Percentiles rank a stretch among this genome's conserved stretches.
These are phyloP conservation scores for Camponotus floridanus DNA, from an alignment of 1,140 invertebrate species.

Conservation along the genomic window DNA sequence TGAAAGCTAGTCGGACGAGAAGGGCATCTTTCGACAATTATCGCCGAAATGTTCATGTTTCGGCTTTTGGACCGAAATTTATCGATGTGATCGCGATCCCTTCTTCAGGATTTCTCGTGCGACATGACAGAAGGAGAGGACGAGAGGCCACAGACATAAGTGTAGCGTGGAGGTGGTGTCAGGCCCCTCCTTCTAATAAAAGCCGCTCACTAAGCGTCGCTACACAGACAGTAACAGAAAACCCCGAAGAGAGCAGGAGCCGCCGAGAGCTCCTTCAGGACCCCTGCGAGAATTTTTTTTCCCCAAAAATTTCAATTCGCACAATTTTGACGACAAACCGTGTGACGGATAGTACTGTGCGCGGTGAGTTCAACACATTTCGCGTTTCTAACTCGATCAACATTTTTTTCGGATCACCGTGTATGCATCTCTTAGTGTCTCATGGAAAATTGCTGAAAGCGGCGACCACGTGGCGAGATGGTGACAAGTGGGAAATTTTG, in stretches of 20 bases:
- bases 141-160: slow-evolving; percentile 76
- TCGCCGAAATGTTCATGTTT: slow-evolving; percentile 6
- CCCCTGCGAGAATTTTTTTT: slow-evolving; percentile 52
- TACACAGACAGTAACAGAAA: slow-evolving; percentile 86
- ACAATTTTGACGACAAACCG: slow-evolving; percentile 43
- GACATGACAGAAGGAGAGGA: slow-evolving; percentile 54
- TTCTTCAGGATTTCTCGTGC: slow-evolving; percentile 72
- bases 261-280: slow-evolving; percentile 78
- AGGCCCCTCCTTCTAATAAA: slow-evolving; percentile 86
- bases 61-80: slow-evolving; percentile 29
- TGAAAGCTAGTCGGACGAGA: not conserved
- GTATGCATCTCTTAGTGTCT: slow-evolving; percentile 46
- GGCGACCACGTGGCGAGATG: slow-evolving; percentile 56
- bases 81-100: slow-evolving; percentile 64
- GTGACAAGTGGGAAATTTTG: slow-evolving; percentile 54
- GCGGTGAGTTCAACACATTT: slow-evolving; percentile 78
- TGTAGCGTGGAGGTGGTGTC: slow-evolving; percentile 84
- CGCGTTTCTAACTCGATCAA: not conserved
- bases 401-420: not conserved
- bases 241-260: slow-evolving; percentile 83
- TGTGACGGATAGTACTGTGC: slow-evolving; percentile 77
- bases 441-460: slow-evolving; percentile 11
- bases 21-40: not conserved
- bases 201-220: slow-evolving; percentile 85
- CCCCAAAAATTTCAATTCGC: slow-evolving; percentile 33